A percentile compares a stretch with the other conserved stretches of the same genome.
Conservation (phyloP, 2,888 invertebrate genomes). For the Cantharis rustica region DNA sequence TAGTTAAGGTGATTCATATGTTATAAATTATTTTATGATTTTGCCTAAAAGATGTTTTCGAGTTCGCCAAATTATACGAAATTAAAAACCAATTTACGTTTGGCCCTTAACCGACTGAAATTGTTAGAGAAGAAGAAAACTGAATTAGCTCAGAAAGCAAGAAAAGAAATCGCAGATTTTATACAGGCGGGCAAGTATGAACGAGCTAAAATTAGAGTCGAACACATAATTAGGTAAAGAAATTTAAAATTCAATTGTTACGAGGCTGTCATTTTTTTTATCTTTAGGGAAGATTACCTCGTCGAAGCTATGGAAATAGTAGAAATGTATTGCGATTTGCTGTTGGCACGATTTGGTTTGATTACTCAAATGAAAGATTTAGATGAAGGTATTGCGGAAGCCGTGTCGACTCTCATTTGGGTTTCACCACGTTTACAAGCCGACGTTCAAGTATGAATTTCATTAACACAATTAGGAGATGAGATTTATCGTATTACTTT, state of each 20-base stretch:
- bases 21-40: background rate
- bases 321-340: conserved; percentile 98
- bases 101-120: conserved; percentile 92
- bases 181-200: conserved; percentile 83
- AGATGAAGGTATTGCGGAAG: conserved; percentile 94
- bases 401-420: conserved; percentile 97
- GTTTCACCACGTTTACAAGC: conserved; percentile 91
- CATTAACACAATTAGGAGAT: background rate
- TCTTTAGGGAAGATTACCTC: conserved; percentile 91
- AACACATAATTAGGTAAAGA: conserved; percentile 87
- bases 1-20: conserved; percentile 7
- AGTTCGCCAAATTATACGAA: conserved; percentile 93
- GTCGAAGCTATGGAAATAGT: conserved; percentile 99
- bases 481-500: conserved; percentile 16
- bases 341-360: conserved; percentile 94
- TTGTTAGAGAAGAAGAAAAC: conserved; percentile 97
- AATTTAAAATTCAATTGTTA: background rate
- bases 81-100: conserved; percentile 92
- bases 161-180: conserved; percentile 97
- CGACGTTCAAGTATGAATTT: conserved; percentile 69
- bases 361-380: conserved; percentile 96
- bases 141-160: conserved; percentile 92
- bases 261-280: conserved; percentile 1
- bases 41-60: conserved; percentile 73
- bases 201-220: conserved; percentile 94